Percentiles rank a stretch among this genome's conserved stretches.
phyloP scores from a whole-genome alignment of 2,113 vertebrate species.

The Coracopsis vasa region DNA sequence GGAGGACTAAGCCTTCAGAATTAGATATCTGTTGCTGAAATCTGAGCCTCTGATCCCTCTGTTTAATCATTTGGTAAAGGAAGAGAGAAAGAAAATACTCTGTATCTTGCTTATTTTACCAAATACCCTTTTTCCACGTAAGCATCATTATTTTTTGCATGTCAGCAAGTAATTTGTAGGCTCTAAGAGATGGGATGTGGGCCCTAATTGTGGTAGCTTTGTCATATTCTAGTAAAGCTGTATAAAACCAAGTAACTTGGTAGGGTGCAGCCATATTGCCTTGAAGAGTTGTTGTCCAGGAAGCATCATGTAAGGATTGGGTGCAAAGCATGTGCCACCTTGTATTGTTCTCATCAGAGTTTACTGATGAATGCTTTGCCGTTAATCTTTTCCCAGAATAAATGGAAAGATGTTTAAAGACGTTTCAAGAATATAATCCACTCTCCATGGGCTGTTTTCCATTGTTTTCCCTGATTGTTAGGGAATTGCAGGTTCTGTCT shows the following conservation, averaged over 20 bases:
- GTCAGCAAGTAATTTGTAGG: neutral
- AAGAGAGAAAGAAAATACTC: neutral
- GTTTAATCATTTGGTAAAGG: neutral
- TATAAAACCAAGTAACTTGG: neutral
- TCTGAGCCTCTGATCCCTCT: neutral
- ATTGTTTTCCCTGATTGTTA: neutral
- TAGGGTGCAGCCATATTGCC: neutral
- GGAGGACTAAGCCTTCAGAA: neutral
- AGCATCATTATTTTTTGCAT: neutral
- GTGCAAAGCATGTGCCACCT: neutral
- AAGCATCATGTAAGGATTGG: neutral
- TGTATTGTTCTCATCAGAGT: neutral
- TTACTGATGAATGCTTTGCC: neutral
- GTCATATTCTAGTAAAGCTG: neutral
- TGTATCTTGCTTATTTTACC: neutral
- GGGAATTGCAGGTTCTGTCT: neutral
- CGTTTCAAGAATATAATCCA: neutral
- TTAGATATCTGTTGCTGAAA: neutral
- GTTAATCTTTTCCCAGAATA: neutral
- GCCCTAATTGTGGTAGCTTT: neutral
- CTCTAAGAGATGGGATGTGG: neutral
- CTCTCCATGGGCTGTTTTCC: neutral
- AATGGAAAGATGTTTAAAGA: neutral
- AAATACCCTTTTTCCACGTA: neutral
- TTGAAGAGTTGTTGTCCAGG: neutral